Base-by-base conservation (phyloP, 2,888 invertebrate species). In the Carterocephalus palaemon region DNA sequence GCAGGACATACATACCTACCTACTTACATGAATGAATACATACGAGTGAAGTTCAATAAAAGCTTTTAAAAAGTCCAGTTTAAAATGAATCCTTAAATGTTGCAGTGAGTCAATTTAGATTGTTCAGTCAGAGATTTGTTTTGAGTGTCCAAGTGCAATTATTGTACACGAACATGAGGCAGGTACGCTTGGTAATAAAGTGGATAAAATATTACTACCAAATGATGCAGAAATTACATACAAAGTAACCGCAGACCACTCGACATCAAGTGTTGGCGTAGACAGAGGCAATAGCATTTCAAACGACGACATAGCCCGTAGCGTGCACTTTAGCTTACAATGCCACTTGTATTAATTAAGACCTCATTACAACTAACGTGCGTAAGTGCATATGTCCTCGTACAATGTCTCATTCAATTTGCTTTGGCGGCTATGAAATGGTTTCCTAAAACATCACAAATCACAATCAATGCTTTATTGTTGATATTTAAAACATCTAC, bases 251-350 rank as follows among this genome's bases (percentile, higher is more conserved):
- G 23, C 34, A 42, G 42, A 34, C 24, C 24, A 42, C 42, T 42
- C 32, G 42, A 42, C 24, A 6, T 20, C 9, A 24, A 28, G 34
- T 33, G 42, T 42, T 13, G 24, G 10, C 20, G 34, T 34, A 28
- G 28, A 42, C 34, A 28, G 33, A 42, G 42, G 26, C 42, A 42
- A 42, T 42, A 33, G 42, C 28, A 26, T 40, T 40, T 42, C 42
- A 42, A 42, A 42, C 42, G 16, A 6, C 16, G 34, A 42, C 28
- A 6, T 34, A 15, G 34, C 42, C 26, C 34, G 34, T 42, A 34
- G 34, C 42, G 13, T 26, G 26, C 33, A 28, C 41, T 42, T 28
- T 16, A 29, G 16, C 29, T 16, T 29, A 29, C 26, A 42, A 33
- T 26, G 34, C 28, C 34, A 28, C 34, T 42, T 34, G 34, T 42